phyloP scores from a whole-genome alignment of 2,797 vertebrate genomes.

The Onychomys torridus region DNA sequence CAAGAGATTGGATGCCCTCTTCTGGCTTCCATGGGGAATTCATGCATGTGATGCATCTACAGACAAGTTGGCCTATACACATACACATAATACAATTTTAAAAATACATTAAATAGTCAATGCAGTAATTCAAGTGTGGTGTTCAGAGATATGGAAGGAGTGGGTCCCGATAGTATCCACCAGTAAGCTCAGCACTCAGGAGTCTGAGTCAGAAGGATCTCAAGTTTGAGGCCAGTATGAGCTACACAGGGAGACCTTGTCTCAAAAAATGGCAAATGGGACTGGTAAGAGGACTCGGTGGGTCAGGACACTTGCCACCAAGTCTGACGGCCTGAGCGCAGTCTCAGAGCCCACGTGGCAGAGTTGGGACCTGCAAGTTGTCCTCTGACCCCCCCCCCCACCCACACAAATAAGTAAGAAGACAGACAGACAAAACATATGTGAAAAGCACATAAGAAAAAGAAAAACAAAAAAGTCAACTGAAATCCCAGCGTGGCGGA shows the following conservation, averaged over 20 bases:
- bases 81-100: neutral
- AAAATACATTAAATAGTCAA: neutral
- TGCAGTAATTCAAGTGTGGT: neutral
- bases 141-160: slow-evolving; percentile 18
- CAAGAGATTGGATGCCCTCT: neutral
- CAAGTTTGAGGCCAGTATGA: neutral
- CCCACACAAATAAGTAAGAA: neutral
- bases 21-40: neutral
- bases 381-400: neutral
- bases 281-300: neutral
- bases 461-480: neutral
- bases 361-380: neutral
- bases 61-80: neutral
- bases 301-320: neutral
- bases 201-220: neutral
- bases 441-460: neutral
- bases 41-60: neutral
- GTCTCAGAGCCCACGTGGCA: neutral
- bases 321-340: neutral
- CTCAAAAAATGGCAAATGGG: neutral
- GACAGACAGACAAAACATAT: neutral
- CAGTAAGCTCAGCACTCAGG: too few relatives aligned
- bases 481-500: neutral
- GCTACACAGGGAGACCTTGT: neutral
- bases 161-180: too few relatives aligned